Evolutionary conservation across 2,888 invertebrate species (phyloP), one percentile per base, ranked within the genome.

Genomic region (Heliconius erato): DNA sequence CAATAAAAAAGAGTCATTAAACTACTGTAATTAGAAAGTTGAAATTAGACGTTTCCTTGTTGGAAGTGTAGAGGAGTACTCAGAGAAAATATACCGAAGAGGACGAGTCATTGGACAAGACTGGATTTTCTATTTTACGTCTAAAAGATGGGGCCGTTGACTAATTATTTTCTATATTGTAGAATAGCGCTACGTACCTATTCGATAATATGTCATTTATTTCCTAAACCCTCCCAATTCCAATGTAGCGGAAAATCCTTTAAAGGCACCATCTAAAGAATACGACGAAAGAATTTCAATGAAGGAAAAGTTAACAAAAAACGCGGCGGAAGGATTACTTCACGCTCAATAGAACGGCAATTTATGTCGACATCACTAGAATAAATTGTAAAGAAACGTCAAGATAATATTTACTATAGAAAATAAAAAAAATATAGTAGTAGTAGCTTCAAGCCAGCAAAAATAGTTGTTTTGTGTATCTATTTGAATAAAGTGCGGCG

Each of bases 261-360:
- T 68, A 69, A 74, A 35, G 63, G 65, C 74, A 26, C 63, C 35
- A 72, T 74, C 79, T 49, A 80, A 74, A 82, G 80, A 40, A 54
- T 28, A 82, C 83, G 79, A 79, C 74, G 79, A 16, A 72, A 65
- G 84, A 84, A 81, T 81, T 74, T 79, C 80, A 84, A 85, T 81
- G 76, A 79, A 80, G 81, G 26, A 79, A 71, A 81, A 79, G 81
- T 80, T 82, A 83, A 84, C 83, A 74, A 82, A 84, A 49, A 77
- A 77, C 81, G 74, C 79, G 71, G 65, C 81, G 81, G 71, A 69
- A 76, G 76, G 82, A 74, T 83, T 84, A 79, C 79, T 86, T 84
- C 44, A 84, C 85, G 85, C 80, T 80, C 83, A 74, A 86, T 85
- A 81, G 74, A 59, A 74, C 54, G 76, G 54, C 74, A 68, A 83